These are phyloP conservation scores for Geophilus truncorum DNA, from an alignment of 2,888 invertebrate genomes.

Conservation along the genomic window DNA sequence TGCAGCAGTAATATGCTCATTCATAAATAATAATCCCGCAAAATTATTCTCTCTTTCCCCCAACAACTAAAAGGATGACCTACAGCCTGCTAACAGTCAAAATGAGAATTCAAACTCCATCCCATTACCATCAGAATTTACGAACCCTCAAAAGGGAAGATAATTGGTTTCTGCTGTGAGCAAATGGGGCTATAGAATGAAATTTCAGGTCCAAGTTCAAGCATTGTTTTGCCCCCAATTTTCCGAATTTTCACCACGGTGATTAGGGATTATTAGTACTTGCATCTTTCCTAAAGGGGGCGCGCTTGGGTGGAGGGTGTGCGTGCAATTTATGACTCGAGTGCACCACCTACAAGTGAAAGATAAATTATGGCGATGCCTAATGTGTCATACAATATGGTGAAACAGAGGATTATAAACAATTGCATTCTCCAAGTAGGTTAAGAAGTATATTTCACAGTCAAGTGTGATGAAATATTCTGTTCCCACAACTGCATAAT, in stretches of 20 bases:
- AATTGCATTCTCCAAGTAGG: neutral
- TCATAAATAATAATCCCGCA: slow-evolving; percentile 7
- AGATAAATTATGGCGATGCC: neutral
- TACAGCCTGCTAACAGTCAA: neutral
- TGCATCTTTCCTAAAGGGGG: slow-evolving; percentile 1
- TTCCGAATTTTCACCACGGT: neutral
- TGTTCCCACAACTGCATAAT: neutral
- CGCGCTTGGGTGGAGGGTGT: slow-evolving; percentile 6
- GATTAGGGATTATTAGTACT: slow-evolving; percentile 13
- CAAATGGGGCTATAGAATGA: neutral
- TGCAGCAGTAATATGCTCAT: neutral
- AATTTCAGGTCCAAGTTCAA: neutral
- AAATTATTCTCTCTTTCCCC: neutral
- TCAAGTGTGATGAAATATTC: neutral
- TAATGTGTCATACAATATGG: neutral
- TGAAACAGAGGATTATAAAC: neutral
- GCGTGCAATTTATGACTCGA: neutral
- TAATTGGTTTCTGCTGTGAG: slow-evolving; percentile 16
- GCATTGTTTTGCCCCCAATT: slow-evolving; percentile 27
- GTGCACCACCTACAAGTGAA: slow-evolving; percentile 15
- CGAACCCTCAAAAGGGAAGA: neutral
- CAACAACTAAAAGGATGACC: neutral
- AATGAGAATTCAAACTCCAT: neutral
- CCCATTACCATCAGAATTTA: neutral
- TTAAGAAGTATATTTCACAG: neutral